These are phyloP conservation scores for Drosophila ananassae DNA, from an alignment of 1,140 invertebrate species.

Conservation along the genomic window DNA sequence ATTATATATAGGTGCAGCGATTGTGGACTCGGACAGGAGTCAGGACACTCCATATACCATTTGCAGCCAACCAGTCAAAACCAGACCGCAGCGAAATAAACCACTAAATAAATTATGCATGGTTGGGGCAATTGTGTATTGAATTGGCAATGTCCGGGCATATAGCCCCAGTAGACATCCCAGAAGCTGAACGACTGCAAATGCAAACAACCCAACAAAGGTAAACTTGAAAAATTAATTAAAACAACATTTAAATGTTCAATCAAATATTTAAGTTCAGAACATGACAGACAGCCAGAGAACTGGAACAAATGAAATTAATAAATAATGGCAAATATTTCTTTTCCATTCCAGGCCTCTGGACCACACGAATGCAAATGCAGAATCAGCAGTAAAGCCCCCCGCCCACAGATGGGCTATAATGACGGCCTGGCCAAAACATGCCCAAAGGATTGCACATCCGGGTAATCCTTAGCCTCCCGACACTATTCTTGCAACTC, in stretches of 20 bases:
- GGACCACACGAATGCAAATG: constrained; percentile 4
- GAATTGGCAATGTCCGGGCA: constrained; percentile 40
- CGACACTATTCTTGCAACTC: background rate
- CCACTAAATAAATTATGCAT: constrained; percentile 77
- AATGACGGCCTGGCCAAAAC: constrained; percentile 46
- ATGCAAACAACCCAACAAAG: constrained; percentile 49
- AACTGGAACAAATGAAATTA: constrained; percentile 46
- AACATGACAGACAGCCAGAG: constrained; percentile 12
- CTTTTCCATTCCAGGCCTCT: constrained; percentile 12
- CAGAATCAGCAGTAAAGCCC: background rate
- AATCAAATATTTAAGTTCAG: constrained; percentile 65
- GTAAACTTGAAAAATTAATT: constrained; percentile 73
- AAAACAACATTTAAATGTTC: constrained; percentile 65
- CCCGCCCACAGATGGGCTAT: constrained; percentile 31
- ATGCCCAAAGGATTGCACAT: constrained; percentile 39
- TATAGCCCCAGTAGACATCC: constrained; percentile 8
- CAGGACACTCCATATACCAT: constrained; percentile 1
- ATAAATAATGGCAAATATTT: constrained; percentile 46
- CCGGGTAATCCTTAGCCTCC: constrained; percentile 34
- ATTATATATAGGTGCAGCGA: constrained; percentile 24
- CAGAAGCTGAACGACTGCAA: constrained; percentile 36
- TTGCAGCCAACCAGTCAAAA: constrained; percentile 4
- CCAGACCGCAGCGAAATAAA: constrained; percentile 63
- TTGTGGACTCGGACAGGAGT: background rate
- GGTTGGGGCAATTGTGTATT: constrained; percentile 55